These are phyloP conservation scores for Tinamus major DNA, from an alignment of 2,797 vertebrate species.

Conservation along the genomic window DNA sequence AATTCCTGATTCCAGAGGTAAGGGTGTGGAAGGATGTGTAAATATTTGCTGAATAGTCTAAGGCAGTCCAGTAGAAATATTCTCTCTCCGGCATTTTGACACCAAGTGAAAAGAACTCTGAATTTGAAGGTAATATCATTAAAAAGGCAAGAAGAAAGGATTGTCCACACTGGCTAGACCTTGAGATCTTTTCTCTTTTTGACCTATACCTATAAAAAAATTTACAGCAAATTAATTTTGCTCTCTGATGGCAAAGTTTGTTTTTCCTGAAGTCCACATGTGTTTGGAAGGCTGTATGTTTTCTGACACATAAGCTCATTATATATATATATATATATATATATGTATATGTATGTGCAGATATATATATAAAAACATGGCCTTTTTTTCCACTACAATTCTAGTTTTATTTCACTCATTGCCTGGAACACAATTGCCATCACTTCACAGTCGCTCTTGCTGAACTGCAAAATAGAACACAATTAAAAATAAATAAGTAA, in stretches of 20 bases:
- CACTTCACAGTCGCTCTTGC: background rate
- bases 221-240: background rate
- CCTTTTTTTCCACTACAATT: background rate
- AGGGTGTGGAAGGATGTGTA: slow-evolving; percentile 62
- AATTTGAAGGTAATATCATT: background rate
- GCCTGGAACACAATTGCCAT: background rate
- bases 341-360: background rate
- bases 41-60: slow-evolving; percentile 61
- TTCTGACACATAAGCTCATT: background rate
- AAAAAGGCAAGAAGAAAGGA: background rate
- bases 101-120: slow-evolving; percentile 27
- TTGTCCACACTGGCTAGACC: background rate
- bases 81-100: slow-evolving; percentile 33
- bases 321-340: background rate
- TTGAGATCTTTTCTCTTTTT: background rate
- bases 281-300: background rate
- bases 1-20: slow-evolving; percentile 55
- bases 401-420: background rate
- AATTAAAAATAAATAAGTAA: background rate
- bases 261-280: background rate
- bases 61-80: slow-evolving; percentile 56
- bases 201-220: background rate
- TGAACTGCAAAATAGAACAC: background rate
- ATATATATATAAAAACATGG: background rate
- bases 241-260: background rate